Base-by-base conservation (phyloP, 2,113 vertebrate genomes). In the Sialia sialis region DNA sequence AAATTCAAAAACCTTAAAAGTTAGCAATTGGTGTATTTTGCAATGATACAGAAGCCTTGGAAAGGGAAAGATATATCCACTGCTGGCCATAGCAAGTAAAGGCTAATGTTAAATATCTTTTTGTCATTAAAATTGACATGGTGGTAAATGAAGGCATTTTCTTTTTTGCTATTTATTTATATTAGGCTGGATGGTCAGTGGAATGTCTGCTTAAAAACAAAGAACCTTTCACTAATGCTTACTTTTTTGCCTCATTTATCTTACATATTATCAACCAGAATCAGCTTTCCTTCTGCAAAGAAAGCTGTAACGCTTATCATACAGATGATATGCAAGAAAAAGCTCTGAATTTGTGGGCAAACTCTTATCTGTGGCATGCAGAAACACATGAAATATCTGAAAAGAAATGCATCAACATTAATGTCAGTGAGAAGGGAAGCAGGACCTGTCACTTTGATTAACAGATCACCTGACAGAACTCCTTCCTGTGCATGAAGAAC, bases 391-490 rank as follows among this genome's bases (percentile, higher is more conserved):
- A 85, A 72, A 93, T 92, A 94, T 62, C 74, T 56, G 92, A 77
- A 95, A 49, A 95, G 76, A 96, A 97, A 96, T 93, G 41, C 69
- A 92, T 84, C 93, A 93, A 62, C 49, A 89, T 88, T 93, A 97
- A 93, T 54, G 52, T 90, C 82, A 96, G 16, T 3, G 7, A 79
- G 32, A 48, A 96, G 32, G 79, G 77, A 95, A 84, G 66, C 83
- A 82, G 91, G 54, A 70, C 58, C 75, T 95, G 29, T 7, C 82
- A 51, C 46, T 87, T 93, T 92, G 84, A 95, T 49, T 92, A 84
- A 94, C 51, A 92, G 84, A 69, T 93, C 59, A 96, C 62, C 90
- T 95, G 79, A 95, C 77, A 91, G 48, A 92, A 87, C 51, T 67
- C 56, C 34, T 94, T 94, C 84, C 90, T 73, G 72, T 79, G 26